Percentiles rank a stretch among this genome's conserved stretches.
Conservation (phyloP, 2,797 vertebrate species). For the Silurus aristotelis region DNA sequence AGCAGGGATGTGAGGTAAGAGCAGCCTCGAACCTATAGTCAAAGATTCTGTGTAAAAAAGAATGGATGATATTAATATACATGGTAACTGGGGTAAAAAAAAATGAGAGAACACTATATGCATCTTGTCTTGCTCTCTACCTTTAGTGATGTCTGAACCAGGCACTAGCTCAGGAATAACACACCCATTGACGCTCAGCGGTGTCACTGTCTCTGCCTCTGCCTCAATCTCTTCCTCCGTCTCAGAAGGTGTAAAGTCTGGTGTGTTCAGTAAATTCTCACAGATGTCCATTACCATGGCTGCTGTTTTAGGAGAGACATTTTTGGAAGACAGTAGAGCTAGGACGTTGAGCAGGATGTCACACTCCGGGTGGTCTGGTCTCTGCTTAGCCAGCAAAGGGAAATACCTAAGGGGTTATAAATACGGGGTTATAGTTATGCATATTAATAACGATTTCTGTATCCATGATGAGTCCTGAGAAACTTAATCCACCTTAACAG, state of each 20-base stretch:
- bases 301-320: slow-evolving; percentile 76
- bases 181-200: slow-evolving; percentile 74
- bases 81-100: neutral
- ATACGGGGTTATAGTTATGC: neutral
- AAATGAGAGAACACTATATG: neutral
- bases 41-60: slow-evolving; percentile 71
- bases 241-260: slow-evolving; percentile 82
- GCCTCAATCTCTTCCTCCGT: slow-evolving; percentile 57
- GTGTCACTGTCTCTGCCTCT: slow-evolving; percentile 64
- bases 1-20: slow-evolving; percentile 87
- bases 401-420: slow-evolving; percentile 79
- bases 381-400: slow-evolving; percentile 88
- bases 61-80: neutral
- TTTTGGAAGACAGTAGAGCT: slow-evolving; percentile 86
- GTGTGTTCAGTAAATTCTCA: slow-evolving; percentile 81
- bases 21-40: slow-evolving; percentile 79
- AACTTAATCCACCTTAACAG: neutral
- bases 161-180: slow-evolving; percentile 65
- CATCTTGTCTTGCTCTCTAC: slow-evolving; percentile 62
- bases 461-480: neutral
- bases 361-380: slow-evolving; percentile 77
- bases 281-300: slow-evolving; percentile 86
- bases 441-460: neutral
- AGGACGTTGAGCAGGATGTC: slow-evolving; percentile 88
- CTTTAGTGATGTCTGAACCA: slow-evolving; percentile 63